Evolutionary conservation across 2,797 vertebrate genomes (phyloP).

Genomic region (Platalea minor): DNA sequence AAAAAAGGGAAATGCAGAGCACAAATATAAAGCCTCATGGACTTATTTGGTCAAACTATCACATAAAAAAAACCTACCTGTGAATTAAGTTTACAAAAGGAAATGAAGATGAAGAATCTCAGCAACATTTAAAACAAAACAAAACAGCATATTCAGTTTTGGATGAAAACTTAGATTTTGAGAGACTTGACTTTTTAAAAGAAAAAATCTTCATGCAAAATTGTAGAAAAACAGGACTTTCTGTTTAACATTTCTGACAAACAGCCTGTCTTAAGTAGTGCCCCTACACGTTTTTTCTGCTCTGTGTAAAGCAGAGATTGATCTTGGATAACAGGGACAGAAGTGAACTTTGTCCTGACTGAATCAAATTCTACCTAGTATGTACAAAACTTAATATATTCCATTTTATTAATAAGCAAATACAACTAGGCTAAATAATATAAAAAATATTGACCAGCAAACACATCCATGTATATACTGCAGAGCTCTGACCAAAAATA

Average conservation of each 20-base stretch:
- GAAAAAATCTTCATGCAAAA: not conserved
- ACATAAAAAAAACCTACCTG: not conserved
- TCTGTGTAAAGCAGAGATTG: not conserved
- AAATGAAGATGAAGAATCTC: not conserved
- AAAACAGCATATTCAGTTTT: not conserved
- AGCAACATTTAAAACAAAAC: not conserved
- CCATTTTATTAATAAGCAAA: not conserved
- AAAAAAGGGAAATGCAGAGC: not conserved
- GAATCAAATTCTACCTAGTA: not conserved
- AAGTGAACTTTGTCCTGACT: not conserved
- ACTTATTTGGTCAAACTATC: not conserved
- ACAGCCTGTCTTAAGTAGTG: not conserved
- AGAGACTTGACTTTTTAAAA: not conserved
- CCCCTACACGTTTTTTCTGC: not conserved
- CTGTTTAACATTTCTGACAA: not conserved
- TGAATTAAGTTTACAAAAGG: not conserved
- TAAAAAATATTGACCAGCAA: not conserved
- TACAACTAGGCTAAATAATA: not conserved
- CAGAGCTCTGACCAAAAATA: not conserved
- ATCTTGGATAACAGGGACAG: not conserved
- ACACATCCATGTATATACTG: not conserved
- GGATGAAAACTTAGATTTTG: not conserved
- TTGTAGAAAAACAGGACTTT: not conserved
- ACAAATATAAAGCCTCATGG: not conserved
- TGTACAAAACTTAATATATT: not conserved